Evolutionary conservation across 2,113 vertebrate species (phyloP).

Genomic region (Ancistrus triradiatus): DNA sequence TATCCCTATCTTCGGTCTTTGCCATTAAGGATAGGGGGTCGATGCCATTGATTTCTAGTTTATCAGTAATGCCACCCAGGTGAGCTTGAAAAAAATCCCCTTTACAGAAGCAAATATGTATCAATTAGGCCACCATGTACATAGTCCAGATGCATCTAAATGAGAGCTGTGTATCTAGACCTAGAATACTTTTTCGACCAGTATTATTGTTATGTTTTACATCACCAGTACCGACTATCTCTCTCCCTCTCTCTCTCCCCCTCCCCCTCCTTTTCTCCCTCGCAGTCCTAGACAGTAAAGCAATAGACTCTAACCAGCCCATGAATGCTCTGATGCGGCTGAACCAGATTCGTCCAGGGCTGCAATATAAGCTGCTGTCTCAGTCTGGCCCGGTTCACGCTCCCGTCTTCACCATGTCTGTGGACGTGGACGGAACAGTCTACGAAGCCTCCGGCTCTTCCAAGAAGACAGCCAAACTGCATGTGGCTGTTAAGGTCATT

Average conservation of each 20-base stretch:
- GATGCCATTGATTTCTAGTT: slow-evolving; percentile 60
- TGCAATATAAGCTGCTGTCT: slow-evolving; percentile 97
- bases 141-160: too few relatives aligned
- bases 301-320: slow-evolving; percentile 92
- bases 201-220: too few relatives aligned
- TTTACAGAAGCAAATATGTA: slow-evolving; percentile 48
- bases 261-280: background rate
- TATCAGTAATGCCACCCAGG: slow-evolving; percentile 50
- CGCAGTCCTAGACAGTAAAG: slow-evolving; percentile 95
- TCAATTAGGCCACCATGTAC: slow-evolving; percentile 31
- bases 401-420: slow-evolving; percentile 98
- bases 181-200: too few relatives aligned
- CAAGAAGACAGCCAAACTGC: slow-evolving; percentile 98
- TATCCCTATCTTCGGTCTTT: slow-evolving; percentile 14
- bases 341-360: slow-evolving; percentile 96
- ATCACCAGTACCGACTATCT: background rate
- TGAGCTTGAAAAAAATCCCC: slow-evolving; percentile 51
- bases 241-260: background rate
- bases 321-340: slow-evolving; percentile 99
- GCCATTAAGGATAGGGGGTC: slow-evolving; percentile 44
- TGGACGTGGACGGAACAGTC: slow-evolving; percentile 91
- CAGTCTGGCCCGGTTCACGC: slow-evolving; percentile 98
- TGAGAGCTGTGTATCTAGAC: too few relatives aligned
- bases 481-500: slow-evolving; percentile 95
- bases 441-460: slow-evolving; percentile 97